Base-by-base conservation (phyloP, 2,888 invertebrate species). In the Dryadula phaetusa region DNA sequence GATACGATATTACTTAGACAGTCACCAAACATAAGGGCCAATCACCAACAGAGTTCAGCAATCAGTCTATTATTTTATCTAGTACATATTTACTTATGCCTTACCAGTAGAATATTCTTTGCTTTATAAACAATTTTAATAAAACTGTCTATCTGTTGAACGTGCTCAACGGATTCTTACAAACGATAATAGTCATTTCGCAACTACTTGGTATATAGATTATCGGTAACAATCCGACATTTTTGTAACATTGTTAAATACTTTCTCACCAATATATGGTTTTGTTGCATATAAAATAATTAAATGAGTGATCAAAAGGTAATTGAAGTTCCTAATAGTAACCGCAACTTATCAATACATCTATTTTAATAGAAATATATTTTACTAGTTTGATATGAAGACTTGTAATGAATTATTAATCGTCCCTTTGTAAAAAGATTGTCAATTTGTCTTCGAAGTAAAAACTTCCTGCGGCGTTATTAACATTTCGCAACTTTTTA, bases 401-500 rank as follows among this genome's bases (percentile, higher is more conserved):
- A 22, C 3, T 22, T 28, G 1, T 28, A 44, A 42, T 32, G 40
- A 42, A 22, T 14, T 60, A 16, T 44, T 44, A 44, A 44, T 60
- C 8, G 60, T 25, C 3, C 6, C 28, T 18, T 12, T 5, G 44
- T 28, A 28, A 60, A 25, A 44, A 58, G 1, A 42, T 42, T 20
- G 42, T 42, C 40, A 58, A 42, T 58, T 42, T 60, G 58, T 60
- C 22, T 22, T 28, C 5, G 16, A 10, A 28, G 44, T 28, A 60
- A 60, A 44, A 60, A 60, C 16, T 32, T 25, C 16, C 14, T 14
- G 16, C 60, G 25, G 12, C 28, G n/a, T 44, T 44, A 60, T 44
- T 60, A 60, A 60, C 28, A 28, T 60, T 18, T 60, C 44, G 58
- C 44, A 60, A 44, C 44, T 60, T 60, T 60, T 28, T 44, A 44